Conservation (phyloP, 2,888 invertebrate species). For the Strigamia crassipes region DNA sequence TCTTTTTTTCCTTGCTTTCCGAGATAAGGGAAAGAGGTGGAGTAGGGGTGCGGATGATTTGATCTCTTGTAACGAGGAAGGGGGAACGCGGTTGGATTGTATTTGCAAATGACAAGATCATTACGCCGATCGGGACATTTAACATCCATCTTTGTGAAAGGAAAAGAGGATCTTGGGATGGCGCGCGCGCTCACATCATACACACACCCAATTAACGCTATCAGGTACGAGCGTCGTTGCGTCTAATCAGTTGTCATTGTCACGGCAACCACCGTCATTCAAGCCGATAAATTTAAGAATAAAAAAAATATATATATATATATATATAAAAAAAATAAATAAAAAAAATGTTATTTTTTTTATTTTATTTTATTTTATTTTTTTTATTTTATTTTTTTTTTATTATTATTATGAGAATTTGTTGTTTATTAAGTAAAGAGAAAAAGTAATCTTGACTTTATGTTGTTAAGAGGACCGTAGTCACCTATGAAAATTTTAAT, state of each 20-base stretch:
- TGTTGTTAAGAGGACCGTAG: neutral
- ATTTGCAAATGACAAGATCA: slow-evolving; percentile 44
- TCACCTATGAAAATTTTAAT: slow-evolving; percentile 18
- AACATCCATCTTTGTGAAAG: slow-evolving; percentile 29
- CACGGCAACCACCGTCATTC: neutral
- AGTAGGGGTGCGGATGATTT: neutral
- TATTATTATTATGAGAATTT: neutral
- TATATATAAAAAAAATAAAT: neutral
- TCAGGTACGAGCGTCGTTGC: neutral
- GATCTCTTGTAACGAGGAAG: slow-evolving; percentile 23
- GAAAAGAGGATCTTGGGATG: slow-evolving; percentile 22
- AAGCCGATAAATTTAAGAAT: neutral
- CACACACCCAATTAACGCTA: slow-evolving; percentile 41
- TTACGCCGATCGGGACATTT: slow-evolving; percentile 29
- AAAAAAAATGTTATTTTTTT: neutral
- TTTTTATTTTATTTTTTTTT: too few species aligned
- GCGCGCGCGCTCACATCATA: neutral
- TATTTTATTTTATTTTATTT: too few species aligned
- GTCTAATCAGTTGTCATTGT: slow-evolving; percentile 5
- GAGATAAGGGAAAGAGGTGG: slow-evolving; percentile 14
- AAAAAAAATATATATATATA: too few species aligned
- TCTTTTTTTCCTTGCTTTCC: neutral
- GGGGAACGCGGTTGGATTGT: slow-evolving; percentile 29
- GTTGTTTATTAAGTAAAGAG: neutral
- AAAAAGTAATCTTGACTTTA: neutral